Base-by-base conservation (phyloP, 1,140 invertebrate genomes). In the Temnothorax curvispinosus region DNA sequence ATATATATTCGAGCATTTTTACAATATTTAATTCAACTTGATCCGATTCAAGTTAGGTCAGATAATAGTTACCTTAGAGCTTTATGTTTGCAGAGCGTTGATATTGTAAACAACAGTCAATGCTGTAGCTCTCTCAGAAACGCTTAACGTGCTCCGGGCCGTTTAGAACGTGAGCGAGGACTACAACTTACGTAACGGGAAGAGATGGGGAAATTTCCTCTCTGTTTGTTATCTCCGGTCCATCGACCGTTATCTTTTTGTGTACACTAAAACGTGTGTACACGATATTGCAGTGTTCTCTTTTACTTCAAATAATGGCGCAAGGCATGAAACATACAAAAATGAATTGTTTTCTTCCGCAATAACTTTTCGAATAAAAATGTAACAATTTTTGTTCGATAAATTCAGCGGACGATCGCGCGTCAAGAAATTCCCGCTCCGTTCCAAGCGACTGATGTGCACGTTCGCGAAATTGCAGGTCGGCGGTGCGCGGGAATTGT, bases 401-500 rank as follows among this genome's bases (percentile, higher is more conserved):
- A n/a, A 56, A 71, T 32, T 81, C 11, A 32, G 15, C 64, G 4
- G n/a, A 41, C 13, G 27, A 11, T 65, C 11, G n/a, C n/a, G 62
- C 47, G n/a, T 62, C 21, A 65, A 44, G 74, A 32, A 78, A 78
- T 69, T 81, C 32, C 32, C 15, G n/a, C 15, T 3, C 7, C 27
- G 21, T 74, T 82, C 32, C n/a, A 3, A 15, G 15, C 47, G 71
- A 60, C 65, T 38, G 11, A 67, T 67, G 65, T 50, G 21, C 21
- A 7, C 58, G 27, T 41, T 81, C 64, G 60, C 8, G 60, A 85
- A 80, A 80, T 86, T 54, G 21, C 13, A n/a, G 86, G 41, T 80
- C 58, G 78, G 0, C 47, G 86, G 27, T 71, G 54, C 86, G 74
- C 41, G 27, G 65, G 52, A 38, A 71, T 60, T 50, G 44, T 54